Conservation (phyloP, 2,113 vertebrate species). For the Sterna hirundo region DNA sequence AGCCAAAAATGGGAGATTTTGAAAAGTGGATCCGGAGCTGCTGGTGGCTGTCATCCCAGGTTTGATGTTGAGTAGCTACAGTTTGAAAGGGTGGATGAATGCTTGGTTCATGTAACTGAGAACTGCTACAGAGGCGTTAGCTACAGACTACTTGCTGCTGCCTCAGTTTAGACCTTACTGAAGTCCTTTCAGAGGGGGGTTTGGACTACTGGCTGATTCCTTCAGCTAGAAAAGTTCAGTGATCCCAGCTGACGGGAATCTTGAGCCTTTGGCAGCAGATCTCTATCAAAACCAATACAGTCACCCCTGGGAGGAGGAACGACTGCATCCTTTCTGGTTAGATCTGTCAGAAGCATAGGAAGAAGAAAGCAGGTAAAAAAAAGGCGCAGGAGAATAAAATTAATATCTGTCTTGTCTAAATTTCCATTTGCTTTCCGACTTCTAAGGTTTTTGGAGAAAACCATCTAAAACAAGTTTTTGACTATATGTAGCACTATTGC, state of each 20-base stretch:
- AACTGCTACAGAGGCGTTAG: background rate
- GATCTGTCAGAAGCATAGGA: background rate
- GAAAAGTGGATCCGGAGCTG: background rate
- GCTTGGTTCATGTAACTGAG: constrained; percentile 3
- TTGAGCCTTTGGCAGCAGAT: background rate
- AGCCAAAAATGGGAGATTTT: constrained; percentile 9
- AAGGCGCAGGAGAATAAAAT: background rate
- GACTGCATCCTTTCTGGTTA: background rate
- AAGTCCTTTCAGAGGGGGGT: background rate
- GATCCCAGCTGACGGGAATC: background rate
- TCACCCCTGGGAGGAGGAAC: background rate
- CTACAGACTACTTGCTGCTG: background rate
- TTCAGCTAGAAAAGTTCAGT: background rate
- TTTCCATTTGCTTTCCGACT: background rate
- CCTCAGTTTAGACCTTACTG: background rate
- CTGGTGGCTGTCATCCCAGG: constrained; percentile 11
- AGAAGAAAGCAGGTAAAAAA: background rate
- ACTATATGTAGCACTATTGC: background rate
- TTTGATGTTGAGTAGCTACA: background rate
- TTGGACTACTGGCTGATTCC: background rate
- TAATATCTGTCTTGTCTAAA: background rate
- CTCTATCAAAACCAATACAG: background rate
- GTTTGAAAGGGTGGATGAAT: background rate
- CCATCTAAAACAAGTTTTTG: background rate
- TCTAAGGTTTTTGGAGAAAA: background rate